phyloP scores from a whole-genome alignment of 2,113 vertebrate species.

The Pelusios castaneus region DNA sequence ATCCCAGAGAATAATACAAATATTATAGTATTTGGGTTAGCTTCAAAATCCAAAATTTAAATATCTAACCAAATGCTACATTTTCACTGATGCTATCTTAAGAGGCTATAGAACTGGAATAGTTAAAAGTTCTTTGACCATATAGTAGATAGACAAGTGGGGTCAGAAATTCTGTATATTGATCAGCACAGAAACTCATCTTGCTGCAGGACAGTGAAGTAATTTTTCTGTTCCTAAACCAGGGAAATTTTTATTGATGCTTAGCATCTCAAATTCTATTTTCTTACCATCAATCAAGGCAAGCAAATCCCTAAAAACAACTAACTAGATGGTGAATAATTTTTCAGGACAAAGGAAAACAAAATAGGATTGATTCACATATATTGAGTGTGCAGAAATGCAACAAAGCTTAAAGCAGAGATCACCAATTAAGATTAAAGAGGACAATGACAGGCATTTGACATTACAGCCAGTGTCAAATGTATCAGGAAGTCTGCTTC shows the following conservation, averaged over 20 bases:
- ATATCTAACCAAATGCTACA: accelerated
- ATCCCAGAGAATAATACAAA: not conserved
- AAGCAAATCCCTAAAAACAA: not conserved
- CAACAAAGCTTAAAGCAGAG: conserved; percentile 15
- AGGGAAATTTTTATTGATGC: not conserved
- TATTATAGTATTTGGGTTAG: not conserved
- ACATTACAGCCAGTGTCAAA: conserved; percentile 48
- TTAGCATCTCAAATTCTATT: not conserved
- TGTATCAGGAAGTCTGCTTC: conserved; percentile 49
- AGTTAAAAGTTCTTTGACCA: not conserved
- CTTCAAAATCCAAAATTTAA: not conserved
- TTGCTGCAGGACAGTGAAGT: not conserved
- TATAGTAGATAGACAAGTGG: not conserved
- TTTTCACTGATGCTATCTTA: not conserved
- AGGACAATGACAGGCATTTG: not conserved
- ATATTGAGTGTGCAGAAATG: not conserved
- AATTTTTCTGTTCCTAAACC: not conserved
- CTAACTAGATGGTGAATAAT: not conserved
- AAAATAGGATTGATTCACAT: not conserved
- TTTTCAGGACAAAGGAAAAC: not conserved
- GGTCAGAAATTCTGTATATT: not conserved
- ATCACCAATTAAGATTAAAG: conserved; percentile 30
- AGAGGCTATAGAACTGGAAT: not conserved
- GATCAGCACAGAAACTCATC: not conserved
- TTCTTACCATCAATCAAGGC: not conserved